phyloP scores from a whole-genome alignment of 2,113 vertebrate species.

The Ophiodon elongatus region DNA sequence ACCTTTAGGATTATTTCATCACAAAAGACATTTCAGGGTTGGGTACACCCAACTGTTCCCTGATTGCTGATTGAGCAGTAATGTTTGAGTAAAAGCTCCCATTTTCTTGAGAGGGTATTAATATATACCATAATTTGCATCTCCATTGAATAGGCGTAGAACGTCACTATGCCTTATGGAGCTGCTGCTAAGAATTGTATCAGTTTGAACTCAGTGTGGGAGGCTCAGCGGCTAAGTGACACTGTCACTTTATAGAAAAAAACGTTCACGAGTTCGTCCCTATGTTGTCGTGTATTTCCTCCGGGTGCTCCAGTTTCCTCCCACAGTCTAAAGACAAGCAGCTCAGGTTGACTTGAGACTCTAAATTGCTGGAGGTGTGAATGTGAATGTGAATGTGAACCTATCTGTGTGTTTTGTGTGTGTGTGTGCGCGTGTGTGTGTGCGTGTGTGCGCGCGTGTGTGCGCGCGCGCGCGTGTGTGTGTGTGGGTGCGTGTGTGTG shows the following conservation, averaged over 20 bases:
- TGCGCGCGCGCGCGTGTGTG: too few relatives aligned
- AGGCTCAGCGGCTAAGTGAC: not conserved
- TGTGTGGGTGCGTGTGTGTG: not conserved
- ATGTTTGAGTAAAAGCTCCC: conserved; percentile 13
- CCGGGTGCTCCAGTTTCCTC: conserved; percentile 31
- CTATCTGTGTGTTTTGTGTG: not conserved
- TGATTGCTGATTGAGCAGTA: conserved; percentile 11
- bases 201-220: conserved; percentile 15
- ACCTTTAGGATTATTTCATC: not conserved
- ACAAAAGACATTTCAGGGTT: not conserved
- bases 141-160: conserved; percentile 11
- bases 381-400: conserved; percentile 13
- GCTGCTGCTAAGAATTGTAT: conserved; percentile 30
- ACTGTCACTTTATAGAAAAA: conserved; percentile 30
- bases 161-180: not conserved
- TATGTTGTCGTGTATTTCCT: conserved; percentile 30
- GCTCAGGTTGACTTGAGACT: conserved; percentile 49
- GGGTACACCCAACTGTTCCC: not conserved
- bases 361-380: conserved; percentile 49
- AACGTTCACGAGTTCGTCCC: conserved; percentile 26
- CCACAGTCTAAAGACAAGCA: conserved; percentile 38
- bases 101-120: conserved; percentile 3
- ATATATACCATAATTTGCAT: conserved; percentile 26
- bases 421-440: too few relatives aligned
- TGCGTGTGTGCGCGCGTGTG: too few relatives aligned